phyloP scores from a whole-genome alignment of 1,140 invertebrate species.

The Zaprionus davidi region DNA sequence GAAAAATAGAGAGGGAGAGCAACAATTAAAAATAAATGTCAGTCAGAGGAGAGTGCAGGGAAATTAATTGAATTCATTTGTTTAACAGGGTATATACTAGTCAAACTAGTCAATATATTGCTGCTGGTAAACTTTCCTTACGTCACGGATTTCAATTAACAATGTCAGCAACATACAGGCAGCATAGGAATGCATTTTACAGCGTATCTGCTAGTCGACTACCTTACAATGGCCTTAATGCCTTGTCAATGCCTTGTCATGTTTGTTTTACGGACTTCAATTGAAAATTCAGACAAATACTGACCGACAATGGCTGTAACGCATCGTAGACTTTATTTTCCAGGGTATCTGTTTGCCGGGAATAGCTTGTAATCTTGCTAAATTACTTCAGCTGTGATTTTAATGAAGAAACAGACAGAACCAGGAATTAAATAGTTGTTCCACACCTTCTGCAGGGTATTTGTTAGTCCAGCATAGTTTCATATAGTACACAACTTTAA shows the following conservation, averaged over 20 bases:
- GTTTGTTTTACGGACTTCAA: constrained; percentile 9
- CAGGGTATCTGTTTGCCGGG: not conserved
- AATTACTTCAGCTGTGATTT: not conserved
- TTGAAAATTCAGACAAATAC: not conserved
- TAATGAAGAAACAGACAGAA: not conserved
- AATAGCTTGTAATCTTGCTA: not conserved
- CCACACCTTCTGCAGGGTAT: not conserved
- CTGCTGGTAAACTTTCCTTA: not conserved
- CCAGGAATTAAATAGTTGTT: not conserved
- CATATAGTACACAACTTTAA: not conserved
- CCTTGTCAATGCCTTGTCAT: not conserved
- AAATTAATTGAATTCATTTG: not conserved
- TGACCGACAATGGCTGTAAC: not conserved
- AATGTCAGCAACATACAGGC: not conserved
- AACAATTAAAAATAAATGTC: too few relatives aligned
- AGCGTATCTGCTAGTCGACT: not conserved
- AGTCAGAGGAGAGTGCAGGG: not conserved
- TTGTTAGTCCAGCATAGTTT: not conserved
- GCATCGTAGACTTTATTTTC: not conserved
- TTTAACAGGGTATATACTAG: not conserved
- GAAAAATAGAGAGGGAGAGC: not conserved
- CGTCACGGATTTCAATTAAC: not conserved
- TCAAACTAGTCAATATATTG: not conserved
- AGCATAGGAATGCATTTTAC: not conserved
- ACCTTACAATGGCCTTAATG: not conserved